Evolutionary conservation across 37 sponge, comb jelly and placozoan genomes (phyloP).

Genomic region (Dysidea cf. avara): DNA sequence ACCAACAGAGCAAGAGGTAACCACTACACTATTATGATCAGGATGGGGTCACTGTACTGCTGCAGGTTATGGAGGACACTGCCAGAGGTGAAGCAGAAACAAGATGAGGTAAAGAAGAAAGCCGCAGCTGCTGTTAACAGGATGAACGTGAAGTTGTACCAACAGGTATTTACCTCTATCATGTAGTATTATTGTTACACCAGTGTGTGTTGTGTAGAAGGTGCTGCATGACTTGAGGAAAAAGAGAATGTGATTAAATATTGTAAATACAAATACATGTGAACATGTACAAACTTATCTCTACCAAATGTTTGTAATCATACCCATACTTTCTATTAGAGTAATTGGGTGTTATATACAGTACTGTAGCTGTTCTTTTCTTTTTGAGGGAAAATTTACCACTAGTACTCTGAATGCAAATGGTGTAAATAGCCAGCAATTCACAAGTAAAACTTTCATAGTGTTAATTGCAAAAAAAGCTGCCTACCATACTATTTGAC

Average conservation of each 20-base stretch:
- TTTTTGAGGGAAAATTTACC: no score
- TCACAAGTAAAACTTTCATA: no score
- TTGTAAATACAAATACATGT: not conserved
- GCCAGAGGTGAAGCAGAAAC: slow-evolving; percentile 22
- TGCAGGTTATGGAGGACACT: slow-evolving; percentile 11
- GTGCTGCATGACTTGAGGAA: slow-evolving; percentile 18
- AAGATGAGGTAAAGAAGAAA: slow-evolving; percentile 2
- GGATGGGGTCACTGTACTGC: not conserved
- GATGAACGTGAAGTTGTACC: slow-evolving; percentile 40
- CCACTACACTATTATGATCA: not conserved
- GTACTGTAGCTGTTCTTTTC: no score
- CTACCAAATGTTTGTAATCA: slow-evolving; percentile 22
- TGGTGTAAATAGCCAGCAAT: no score
- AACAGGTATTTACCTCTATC: slow-evolving; percentile 23
- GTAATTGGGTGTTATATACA: no score
- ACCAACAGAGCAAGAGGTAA: slow-evolving; percentile 9
- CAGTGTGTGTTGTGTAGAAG: slow-evolving; percentile 11
- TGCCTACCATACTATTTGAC: not conserved
- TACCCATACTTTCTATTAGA: no score
- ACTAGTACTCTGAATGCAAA: no score
- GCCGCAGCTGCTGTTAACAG: slow-evolving; percentile 45
- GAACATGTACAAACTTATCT: not conserved
- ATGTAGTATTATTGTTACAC: not conserved
- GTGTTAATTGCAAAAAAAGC: no score
- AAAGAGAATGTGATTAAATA: slow-evolving; percentile 1